Conservation (phyloP, 2,888 invertebrate genomes). For the Myopa testacea region DNA sequence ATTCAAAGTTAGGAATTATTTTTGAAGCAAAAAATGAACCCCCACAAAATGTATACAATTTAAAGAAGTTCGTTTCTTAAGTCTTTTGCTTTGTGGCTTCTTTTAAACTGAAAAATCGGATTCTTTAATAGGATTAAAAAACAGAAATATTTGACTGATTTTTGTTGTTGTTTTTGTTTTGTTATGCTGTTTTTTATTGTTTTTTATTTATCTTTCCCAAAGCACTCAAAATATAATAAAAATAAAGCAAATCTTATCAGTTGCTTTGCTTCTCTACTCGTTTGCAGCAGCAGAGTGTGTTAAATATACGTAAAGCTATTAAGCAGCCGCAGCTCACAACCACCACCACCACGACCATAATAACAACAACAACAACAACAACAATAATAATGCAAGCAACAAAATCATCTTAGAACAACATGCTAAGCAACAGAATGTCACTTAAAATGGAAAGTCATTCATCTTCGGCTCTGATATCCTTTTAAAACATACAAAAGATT, state of each 20-base stretch:
- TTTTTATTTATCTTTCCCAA: not conserved
- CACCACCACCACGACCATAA: not conserved
- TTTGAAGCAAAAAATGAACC: no score
- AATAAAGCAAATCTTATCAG: slow-evolving; percentile 10
- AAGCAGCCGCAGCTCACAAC: not conserved
- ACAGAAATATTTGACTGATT: no score
- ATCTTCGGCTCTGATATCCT: slow-evolving; percentile 49
- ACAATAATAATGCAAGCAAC: not conserved
- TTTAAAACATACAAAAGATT: slow-evolving; percentile 33
- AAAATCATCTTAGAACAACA: slow-evolving; percentile 19
- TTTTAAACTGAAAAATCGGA: not conserved
- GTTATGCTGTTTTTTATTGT: not conserved
- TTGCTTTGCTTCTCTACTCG: not conserved
- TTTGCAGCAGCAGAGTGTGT: slow-evolving; percentile 7
- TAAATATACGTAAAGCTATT: slow-evolving; percentile 18
- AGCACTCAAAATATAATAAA: not conserved
- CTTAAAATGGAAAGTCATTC: slow-evolving; percentile 61
- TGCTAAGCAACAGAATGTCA: slow-evolving; percentile 52
- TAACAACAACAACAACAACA: slow-evolving; percentile 1
- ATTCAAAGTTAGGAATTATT: no score
- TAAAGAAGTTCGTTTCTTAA: not conserved
- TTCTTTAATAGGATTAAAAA: no score
- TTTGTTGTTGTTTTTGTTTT: no score
- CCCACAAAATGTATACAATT: no score
- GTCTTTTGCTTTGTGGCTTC: not conserved